phyloP scores from a whole-genome alignment of 1,140 invertebrate genomes.

The Oedothorax gibbosus region DNA sequence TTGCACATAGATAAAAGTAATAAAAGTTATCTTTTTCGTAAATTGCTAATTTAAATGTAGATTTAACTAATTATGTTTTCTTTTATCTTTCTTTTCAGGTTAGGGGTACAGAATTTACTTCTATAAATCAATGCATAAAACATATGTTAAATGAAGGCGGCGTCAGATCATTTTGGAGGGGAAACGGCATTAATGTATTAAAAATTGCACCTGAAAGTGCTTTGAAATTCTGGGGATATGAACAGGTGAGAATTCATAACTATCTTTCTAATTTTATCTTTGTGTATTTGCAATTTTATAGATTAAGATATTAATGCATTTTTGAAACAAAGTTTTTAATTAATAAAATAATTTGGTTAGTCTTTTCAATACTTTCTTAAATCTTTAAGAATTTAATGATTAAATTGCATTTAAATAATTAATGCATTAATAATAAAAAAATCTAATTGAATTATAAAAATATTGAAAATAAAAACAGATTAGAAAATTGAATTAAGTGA shows the following conservation, averaged over 20 bases:
- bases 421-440: too few relatives aligned
- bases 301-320: too few relatives aligned
- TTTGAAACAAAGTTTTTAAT: too few relatives aligned
- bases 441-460: too few relatives aligned
- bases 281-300: background rate
- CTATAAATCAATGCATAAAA: slow-evolving; percentile 73
- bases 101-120: slow-evolving; percentile 67
- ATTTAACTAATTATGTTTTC: background rate
- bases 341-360: too few relatives aligned
- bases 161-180: slow-evolving; percentile 90
- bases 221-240: slow-evolving; percentile 97
- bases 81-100: slow-evolving; percentile 63
- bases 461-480: too few relatives aligned
- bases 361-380: too few relatives aligned
- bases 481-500: too few relatives aligned
- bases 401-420: too few relatives aligned
- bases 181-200: slow-evolving; percentile 97
- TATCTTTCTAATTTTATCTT: background rate
- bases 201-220: slow-evolving; percentile 99
- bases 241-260: slow-evolving; percentile 73
- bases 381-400: too few relatives aligned
- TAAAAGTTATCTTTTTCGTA: background rate
- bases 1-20: background rate
- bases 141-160: slow-evolving; percentile 86
- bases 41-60: background rate